Evolutionary conservation across 2,797 vertebrate genomes (phyloP), one percentile per base, ranked within the genome.

Genomic region (Loriculus beryllinus): DNA sequence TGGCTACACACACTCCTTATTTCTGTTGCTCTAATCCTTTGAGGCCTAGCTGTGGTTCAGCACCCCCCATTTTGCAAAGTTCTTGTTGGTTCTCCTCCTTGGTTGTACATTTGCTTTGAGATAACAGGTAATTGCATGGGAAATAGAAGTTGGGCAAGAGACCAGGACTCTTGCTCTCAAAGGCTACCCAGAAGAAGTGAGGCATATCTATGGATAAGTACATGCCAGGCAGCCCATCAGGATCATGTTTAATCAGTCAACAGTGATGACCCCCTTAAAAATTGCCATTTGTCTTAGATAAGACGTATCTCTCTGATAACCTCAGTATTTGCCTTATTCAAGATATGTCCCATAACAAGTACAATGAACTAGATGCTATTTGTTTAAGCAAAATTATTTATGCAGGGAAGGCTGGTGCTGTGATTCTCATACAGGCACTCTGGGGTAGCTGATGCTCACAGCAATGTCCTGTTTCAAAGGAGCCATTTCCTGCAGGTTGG

Each of bases 291-390:
- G 65, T 69, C 85, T 93, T 75, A 89, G 93, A 94, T 95, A 96
- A 94, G 86, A 91, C 91, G 43, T 96, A 93, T 93, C 93, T 93
- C 49, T 69, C 84, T 81, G 92, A 97, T 95, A 95, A 97, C 88
- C 90, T 96, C 65, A 70, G 57, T 95, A 93, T 95, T 96, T 96
- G 91, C 87, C 70, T 90, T 90, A 37, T 86, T 83, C 84, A 48
- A 95, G 91, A 82, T 92, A 87, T 86, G 94, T 71, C 81, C 63
- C 81, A 54, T 48, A 92, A 81, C 0, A 1, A 84, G 86, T 63
- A 65, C 81, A 89, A 81, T 64, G 75, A 88, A 68, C 70, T 71
- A 63, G 70, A 59, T 82, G 70, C 20, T 94, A 40, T 96, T 95
- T 96, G 81, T 76, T 91, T 88, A 95, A 92, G 59, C 40, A 77